Base-by-base conservation (phyloP, 2,797 vertebrate genomes). In the Glyptemys insculpta region DNA sequence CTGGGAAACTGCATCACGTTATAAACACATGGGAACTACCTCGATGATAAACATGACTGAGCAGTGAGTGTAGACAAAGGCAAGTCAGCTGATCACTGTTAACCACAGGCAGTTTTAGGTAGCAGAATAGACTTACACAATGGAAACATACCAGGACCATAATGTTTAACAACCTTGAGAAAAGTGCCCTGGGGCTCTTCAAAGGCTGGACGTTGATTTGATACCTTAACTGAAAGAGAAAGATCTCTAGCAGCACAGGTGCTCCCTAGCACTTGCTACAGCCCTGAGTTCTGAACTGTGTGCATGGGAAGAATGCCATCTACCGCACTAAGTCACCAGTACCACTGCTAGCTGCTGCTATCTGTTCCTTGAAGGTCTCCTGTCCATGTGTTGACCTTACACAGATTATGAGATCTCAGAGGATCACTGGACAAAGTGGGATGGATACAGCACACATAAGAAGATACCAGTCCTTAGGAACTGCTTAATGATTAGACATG, bases 311-410 rank as follows among this genome's bases (percentile, higher is more conserved):
- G 79, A 0, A 90, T 50, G 12, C 18, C 80, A 80, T 4, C 21
- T 8, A 74, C 21, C 21, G 62, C 18, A 4, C 34, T 1, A 49
- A 34, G 31, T 53, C 37, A 54, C 15, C 27, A 1, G 0, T 3
- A 12, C 50, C 41, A 80, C 57, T 34, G 82, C n/a, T 85, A 44
- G 29, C 4, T 80, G 83, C 74, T 59, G 2, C 15, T 0, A 0
- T 0, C 0, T 12, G 5, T 76, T 76, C 12, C 72, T 27, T 76
- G 72, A 47, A 78, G 47, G 41, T 49, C 47, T 0, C 4, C n/a
- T 84, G 54, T 57, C 0, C 0, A n/a, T 29, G 0, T 37, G 5
- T 29, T 25, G 50, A 68, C 49, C 81, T 37, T 8, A 6, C 6
- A 29, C 6, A 25, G 47, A 49, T 25, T 0, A 1, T 1, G 62